Evolutionary conservation across 2,113 vertebrate species (phyloP), one percentile per base, ranked within the genome.

Genomic region (Condylura cristata): DNA sequence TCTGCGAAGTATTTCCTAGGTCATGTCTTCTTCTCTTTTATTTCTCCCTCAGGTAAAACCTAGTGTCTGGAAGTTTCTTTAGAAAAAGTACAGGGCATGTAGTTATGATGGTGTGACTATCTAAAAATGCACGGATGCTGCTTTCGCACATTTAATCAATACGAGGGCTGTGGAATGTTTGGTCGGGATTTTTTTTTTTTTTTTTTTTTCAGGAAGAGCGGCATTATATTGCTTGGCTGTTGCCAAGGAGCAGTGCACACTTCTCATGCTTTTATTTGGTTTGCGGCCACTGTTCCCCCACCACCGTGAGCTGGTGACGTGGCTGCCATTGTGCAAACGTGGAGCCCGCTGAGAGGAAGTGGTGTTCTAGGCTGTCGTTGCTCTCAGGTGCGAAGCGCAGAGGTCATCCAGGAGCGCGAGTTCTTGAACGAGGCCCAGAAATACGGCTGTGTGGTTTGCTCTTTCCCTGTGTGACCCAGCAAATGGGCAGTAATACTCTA

Each of bases 361-460:
- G 13, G 37, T 1, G 0, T 26, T 10, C 46, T 32, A 6, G 1
- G 5, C 6, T 26, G 17, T 53, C n/a, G 22, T 0, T 28, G 37
- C 32, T 18, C 18, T 51, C 48, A 22, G 20, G 3, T 4, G 37
- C 5, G 32, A 71, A 60, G 32, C 22, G 61, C 37, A 81, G 11
- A 56, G 8, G 11, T 5, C 14, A 34, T 8, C 17, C 12, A 26
- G 13, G 44, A 30, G 18, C 32, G 81, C 1, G 24, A 44, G 37
- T 46, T 9, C 39, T 90, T 22, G 41, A 37, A 32, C 30, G 10
- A 24, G 14, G 13, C 61, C 13, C 39, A 39, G 61, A 88, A 79
- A 39, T 30, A 28, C 0, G 6, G 34, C 20, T 8, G 8, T n/a
- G 32, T 8, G 26, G 32, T 13, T 66, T 20, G 6, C 10, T 3